A percentile compares a stretch with the other conserved stretches of the same genome.
These are phyloP conservation scores for Sarcophaga carnaria DNA, from an alignment of 2,888 invertebrate genomes.

Conservation along the genomic window DNA sequence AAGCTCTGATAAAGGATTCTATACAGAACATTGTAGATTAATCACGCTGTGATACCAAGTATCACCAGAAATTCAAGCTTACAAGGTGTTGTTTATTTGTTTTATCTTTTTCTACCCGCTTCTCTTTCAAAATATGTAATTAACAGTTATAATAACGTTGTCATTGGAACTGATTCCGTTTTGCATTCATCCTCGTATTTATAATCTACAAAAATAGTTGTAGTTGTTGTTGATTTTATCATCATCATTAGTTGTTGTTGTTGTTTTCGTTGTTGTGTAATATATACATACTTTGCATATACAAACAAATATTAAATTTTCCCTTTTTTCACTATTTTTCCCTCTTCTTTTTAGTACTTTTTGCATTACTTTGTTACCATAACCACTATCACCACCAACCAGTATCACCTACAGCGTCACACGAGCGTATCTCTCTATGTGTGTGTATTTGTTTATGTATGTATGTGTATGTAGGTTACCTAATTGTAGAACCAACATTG, in stretches of 20 bases:
- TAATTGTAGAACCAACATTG: conserved; percentile 54
- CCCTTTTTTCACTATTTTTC: neutral
- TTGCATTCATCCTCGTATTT: neutral
- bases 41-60: no score
- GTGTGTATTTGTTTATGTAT: conserved; percentile 33
- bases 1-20: no score
- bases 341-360: neutral
- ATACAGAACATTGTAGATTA: no score
- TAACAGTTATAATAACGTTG: no score
- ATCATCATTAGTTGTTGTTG: neutral
- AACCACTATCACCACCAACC: neutral
- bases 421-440: neutral
- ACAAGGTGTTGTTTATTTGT: no score
- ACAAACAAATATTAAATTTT: neutral
- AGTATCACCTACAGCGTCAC: conserved; percentile 24
- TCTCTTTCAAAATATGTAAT: no score
- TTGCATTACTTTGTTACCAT: conserved; percentile 1
- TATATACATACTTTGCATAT: neutral
- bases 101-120: no score
- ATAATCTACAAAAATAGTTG: neutral
- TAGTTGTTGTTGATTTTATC: neutral
- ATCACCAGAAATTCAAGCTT: no score
- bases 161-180: neutral
- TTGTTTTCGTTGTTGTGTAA: neutral
- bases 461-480: conserved; percentile 61